Evolutionary conservation across 2,113 vertebrate species (phyloP), one percentile per base, ranked within the genome.

Genomic region (Lepus timidus): DNA sequence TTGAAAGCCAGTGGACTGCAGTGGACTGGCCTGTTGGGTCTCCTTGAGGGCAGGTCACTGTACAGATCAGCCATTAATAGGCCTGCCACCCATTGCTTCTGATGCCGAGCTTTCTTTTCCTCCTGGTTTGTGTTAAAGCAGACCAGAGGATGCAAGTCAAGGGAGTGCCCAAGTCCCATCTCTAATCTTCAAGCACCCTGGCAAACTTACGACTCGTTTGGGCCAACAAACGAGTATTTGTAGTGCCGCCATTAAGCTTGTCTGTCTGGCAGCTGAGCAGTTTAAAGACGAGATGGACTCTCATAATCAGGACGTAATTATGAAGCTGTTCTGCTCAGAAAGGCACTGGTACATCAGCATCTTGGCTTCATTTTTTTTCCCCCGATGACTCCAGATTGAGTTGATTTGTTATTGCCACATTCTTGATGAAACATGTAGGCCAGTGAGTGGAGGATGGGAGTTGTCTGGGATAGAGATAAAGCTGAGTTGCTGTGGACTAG

Each of bases 141-240:
- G n/a, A n/a, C n/a, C n/a, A n/a, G n/a, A n/a, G n/a, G n/a, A n/a
- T n/a, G n/a, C n/a, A n/a, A n/a, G n/a, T n/a, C n/a, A n/a, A n/a
- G n/a, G n/a, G n/a, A n/a, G n/a, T n/a, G n/a, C n/a, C n/a, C n/a
- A n/a, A n/a, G n/a, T n/a, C n/a, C n/a, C n/a, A n/a, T n/a, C n/a
- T n/a, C n/a, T n/a, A n/a, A n/a, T n/a, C n/a, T n/a, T n/a, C n/a
- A n/a, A n/a, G 19, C 20, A 71, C 27, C 52, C 81, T 93, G 79
- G 67, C 82, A 94, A 85, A 78, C 79, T 55, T 31, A 2, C 58
- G 55, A 82, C 85, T 25, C 61, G 78, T 36, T 88, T 65, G 93
- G 94, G 94, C 85, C 85, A 90, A 96, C 31, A 88, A 36, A 93
- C 58, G n/a, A n/a, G n/a, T 74, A 94, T 22, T 36, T 92, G 86